A percentile compares a stretch with the other conserved stretches of the same genome.
Evolutionary conservation across 2,797 vertebrate species (phyloP).

Genomic region (Dipus sagitta): DNA sequence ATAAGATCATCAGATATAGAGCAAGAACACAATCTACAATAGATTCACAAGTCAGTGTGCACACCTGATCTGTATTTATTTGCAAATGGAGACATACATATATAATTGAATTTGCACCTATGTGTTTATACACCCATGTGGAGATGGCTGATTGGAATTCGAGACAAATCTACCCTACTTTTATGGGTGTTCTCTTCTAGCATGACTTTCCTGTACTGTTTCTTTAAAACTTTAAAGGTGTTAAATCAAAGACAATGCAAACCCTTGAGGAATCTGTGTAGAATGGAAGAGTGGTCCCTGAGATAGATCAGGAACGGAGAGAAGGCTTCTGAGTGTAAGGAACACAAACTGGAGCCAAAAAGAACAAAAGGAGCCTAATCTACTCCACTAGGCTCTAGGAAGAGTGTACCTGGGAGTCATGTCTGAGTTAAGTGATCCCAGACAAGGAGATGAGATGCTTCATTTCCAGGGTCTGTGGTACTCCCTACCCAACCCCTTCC

Average conservation of each 20-base stretch:
- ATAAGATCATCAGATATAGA: neutral
- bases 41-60: neutral
- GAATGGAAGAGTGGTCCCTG: neutral
- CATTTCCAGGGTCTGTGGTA: neutral
- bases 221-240: neutral
- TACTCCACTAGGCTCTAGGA: neutral
- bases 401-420: neutral
- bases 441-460: neutral
- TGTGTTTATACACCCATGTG: neutral
- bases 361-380: neutral
- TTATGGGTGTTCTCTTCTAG: neutral
- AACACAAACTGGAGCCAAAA: neutral
- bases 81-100: neutral
- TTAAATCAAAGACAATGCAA: neutral
- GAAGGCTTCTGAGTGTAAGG: neutral
- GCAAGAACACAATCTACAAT: neutral
- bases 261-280: neutral
- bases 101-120: neutral
- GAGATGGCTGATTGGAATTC: neutral
- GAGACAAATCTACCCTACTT: neutral
- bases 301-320: neutral
- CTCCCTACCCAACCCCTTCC: neutral
- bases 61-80: neutral
- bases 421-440: too few species aligned
- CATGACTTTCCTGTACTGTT: neutral